Evolutionary conservation across 2,888 invertebrate genomes (phyloP), one percentile per base, ranked within the genome.

Genomic region (Helicoverpa assulta): DNA sequence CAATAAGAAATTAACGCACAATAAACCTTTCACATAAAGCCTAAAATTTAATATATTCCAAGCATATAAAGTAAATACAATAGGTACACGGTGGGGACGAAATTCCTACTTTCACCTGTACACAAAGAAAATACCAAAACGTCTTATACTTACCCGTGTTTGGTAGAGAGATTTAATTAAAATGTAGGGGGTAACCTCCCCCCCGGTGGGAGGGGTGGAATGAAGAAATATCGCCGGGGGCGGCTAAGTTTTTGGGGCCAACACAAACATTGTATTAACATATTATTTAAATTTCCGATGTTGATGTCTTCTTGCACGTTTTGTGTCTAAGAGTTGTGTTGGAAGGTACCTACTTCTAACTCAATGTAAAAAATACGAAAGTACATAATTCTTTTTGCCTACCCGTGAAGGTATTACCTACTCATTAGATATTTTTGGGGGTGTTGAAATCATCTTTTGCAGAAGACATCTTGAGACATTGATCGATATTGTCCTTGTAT

Each of bases 161-260:
- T 88, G 86, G 86, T 81, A 80, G 89, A 91, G 93, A 91, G 93
- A 94, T 94, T 95, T 95, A 95, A 95, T 95, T 95, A 95, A 95
- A 95, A 94, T 90, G 89, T 87, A 89, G 89, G 85, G 87, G 86
- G 80, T 77, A 76, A 78, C 70, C 66, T 61, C 61, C 73, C 72
- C 57, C 59, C 73, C 59, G 67, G 60, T 61, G 47, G 37, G 43
- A 75, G 85, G 85, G 78, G 72, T 61, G 61, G 89, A 86, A 87
- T 89, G 91, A 91, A 91, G 92, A 93, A 92, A 92, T 92, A 93
- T 87, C 77, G 87, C 82, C 78, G 86, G 87, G 82, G 86, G 88
- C 82, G 82, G 78, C 78, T 78, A 91, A 92, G 91, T 93, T 94
- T 93, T 93, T 92, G 92, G 93, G 91, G 91, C 86, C 85, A 89